Conservation (phyloP, 2,113 vertebrate species). For the Dryoscopus gambensis region DNA sequence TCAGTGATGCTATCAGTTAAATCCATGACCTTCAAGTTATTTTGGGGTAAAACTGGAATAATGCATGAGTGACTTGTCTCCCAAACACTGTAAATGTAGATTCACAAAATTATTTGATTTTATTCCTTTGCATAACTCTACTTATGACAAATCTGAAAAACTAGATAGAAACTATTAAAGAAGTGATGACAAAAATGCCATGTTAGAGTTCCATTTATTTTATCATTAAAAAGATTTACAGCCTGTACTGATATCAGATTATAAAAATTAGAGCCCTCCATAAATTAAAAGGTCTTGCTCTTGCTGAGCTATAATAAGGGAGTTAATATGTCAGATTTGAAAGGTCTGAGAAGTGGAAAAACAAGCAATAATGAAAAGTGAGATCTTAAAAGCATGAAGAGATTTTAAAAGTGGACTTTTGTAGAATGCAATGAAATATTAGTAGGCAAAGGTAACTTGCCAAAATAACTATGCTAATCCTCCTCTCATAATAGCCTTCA, state of each 20-base stretch:
- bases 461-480: conserved; percentile 21
- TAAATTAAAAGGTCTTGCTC: conserved; percentile 61
- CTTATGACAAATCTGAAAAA: conserved; percentile 40
- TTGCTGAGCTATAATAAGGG: conserved; percentile 49
- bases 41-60: background rate
- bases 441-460: conserved; percentile 54
- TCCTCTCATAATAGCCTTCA: conserved; percentile 41
- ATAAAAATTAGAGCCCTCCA: conserved; percentile 55
- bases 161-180: conserved; percentile 52
- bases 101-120: conserved; percentile 3
- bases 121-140: conserved; percentile 18
- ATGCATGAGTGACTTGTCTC: background rate
- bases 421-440: conserved; percentile 52
- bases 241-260: conserved; percentile 43
- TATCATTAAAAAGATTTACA: conserved; percentile 64
- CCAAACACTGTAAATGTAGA: background rate
- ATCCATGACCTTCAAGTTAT: background rate
- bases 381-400: conserved; percentile 56
- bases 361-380: conserved; percentile 46
- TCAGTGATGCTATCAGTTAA: background rate
- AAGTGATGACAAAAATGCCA: conserved; percentile 55
- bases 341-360: conserved; percentile 14
- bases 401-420: conserved; percentile 37
- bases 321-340: conserved; percentile 19
- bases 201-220: conserved; percentile 57